Evolutionary conservation across 2,113 vertebrate genomes (phyloP).

Genomic region (Leucosticte australis): DNA sequence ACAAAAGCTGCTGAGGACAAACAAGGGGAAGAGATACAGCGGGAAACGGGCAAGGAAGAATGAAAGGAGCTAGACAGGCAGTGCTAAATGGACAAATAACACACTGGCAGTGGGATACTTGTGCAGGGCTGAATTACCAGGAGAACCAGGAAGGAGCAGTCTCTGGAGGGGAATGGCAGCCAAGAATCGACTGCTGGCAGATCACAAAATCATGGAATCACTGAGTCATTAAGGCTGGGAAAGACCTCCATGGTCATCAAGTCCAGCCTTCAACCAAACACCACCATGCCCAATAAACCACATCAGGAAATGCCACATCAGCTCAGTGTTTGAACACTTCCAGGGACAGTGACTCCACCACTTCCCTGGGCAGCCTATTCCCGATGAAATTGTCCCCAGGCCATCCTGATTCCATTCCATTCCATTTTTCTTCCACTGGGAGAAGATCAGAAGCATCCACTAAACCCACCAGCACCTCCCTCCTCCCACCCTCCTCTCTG

Average conservation of each 20-base stretch:
- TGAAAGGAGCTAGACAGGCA: background rate
- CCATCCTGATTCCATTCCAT: background rate
- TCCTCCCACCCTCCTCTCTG: background rate
- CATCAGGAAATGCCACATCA: rapidly evolving
- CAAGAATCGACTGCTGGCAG: background rate
- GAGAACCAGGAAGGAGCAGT: background rate
- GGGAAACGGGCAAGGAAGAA: background rate
- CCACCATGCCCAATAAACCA: background rate
- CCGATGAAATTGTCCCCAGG: background rate
- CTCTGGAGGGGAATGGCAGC: background rate
- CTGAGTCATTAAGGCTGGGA: background rate
- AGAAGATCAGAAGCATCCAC: background rate
- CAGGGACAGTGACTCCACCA: background rate
- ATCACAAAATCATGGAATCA: background rate
- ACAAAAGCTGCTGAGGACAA: slow-evolving; percentile 28
- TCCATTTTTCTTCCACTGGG: background rate
- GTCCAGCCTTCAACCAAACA: no score
- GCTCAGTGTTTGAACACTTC: background rate
- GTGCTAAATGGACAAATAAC: background rate
- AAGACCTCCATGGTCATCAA: background rate
- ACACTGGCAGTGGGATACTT: background rate
- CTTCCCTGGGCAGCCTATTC: background rate
- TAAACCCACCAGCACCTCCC: background rate
- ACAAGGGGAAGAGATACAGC: slow-evolving; percentile 22
- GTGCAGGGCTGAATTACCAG: background rate